Evolutionary conservation across 37 sponge, comb jelly and placozoan species (phyloP), one percentile per base, ranked within the genome.

Genomic region (Spongia lamella): DNA sequence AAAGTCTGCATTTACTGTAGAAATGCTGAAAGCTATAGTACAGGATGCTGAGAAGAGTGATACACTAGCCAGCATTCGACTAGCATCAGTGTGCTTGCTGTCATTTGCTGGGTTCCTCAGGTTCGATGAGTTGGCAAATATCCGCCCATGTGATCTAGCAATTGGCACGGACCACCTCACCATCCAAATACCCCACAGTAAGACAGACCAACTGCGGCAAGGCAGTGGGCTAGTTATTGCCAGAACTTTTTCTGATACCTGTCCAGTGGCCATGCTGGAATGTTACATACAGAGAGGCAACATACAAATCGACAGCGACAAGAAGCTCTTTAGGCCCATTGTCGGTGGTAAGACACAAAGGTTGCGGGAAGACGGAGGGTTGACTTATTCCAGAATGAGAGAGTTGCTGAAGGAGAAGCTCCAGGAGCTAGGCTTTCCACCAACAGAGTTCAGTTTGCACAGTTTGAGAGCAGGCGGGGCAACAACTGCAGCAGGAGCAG

Each of bases 221-320:
- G 64, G 64, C 27, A 34, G 20, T 29, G 27, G 20, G 30, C 31
- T 22, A 63, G 58, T 56, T 56, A 56, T 56, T 56, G 58, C 58
- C 3, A 22, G 58, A 22, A 56, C 58, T 56, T 22, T 22, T 22
- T 25, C 22, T 22, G 58, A 26, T 26, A 56, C 58, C 22, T 56
- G 58, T 25, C 58, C 58, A 56, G 58, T 56, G 22, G 58, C 58
- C 58, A 56, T 56, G 58, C 22, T 56, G 58, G 58, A 56, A 56
- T 56, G 58, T 25, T 56, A 56, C 58, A 26, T 22, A 26, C 58
- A 25, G 25, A 56, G 22, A 25, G 58, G 58, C 58, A 25, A 56
- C 25, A 25, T 56, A 56, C 25, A 56, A 22, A 22, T 26, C 58
- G 25, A 22, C 22, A 26, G 25, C 58, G 25, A 56, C 25, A 25